Percentiles rank a stretch among this genome's conserved stretches.
phyloP scores from a whole-genome alignment of 2,888 invertebrate species.

The Caenorhabditis auriculariae region DNA sequence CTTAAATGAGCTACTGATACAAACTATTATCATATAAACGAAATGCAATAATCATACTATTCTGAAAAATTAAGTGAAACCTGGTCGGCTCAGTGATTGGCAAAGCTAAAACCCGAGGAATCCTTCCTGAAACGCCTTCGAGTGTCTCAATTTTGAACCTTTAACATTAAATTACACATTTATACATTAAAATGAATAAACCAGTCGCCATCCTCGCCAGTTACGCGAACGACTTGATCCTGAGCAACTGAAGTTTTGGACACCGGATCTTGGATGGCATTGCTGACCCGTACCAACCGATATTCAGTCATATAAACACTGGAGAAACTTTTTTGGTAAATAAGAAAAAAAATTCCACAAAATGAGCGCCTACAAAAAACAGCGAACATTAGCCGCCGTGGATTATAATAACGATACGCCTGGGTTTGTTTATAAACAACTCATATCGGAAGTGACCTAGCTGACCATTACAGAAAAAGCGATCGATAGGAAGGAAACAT shows the following conservation, averaged over 20 bases:
- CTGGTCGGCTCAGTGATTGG: slow-evolving; percentile 10
- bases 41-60: neutral
- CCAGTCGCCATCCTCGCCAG: slow-evolving; percentile 10
- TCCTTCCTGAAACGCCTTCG: slow-evolving; percentile 7
- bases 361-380: too few species aligned
- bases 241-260: slow-evolving; percentile 13
- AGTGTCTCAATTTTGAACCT: slow-evolving; percentile 17
- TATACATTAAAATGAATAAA: slow-evolving; percentile 4
- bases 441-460: too few species aligned
- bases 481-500: too few species aligned
- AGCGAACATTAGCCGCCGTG: too few species aligned
- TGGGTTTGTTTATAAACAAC: too few species aligned
- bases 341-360: too few species aligned
- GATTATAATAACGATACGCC: too few species aligned
- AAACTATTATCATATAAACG: neutral
- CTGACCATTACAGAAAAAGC: too few species aligned
- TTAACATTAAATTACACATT: neutral
- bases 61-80: slow-evolving; percentile 1
- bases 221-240: slow-evolving; percentile 15
- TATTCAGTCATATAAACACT: neutral
- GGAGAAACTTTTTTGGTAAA: too few species aligned
- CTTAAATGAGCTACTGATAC: neutral
- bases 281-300: slow-evolving; percentile 18
- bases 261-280: slow-evolving; percentile 13
- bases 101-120: slow-evolving; percentile 8